Evolutionary conservation across 2,888 invertebrate species (phyloP).

Genomic region (Automeris io): DNA sequence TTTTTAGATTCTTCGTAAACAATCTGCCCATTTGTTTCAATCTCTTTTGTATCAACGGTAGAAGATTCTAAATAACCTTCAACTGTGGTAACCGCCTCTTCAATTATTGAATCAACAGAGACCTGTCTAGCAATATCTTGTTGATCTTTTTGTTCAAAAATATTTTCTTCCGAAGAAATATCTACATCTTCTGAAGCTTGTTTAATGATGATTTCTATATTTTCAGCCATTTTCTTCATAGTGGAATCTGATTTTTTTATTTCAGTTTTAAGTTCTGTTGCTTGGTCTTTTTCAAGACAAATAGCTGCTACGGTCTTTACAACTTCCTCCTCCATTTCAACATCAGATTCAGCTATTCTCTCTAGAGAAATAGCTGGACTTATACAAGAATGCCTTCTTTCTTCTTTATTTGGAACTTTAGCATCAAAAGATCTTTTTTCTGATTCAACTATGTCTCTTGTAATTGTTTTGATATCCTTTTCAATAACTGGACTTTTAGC

Average conservation of each 20-base stretch:
- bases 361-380: conserved; percentile 69
- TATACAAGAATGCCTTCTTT: conserved; percentile 66
- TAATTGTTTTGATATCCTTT: conserved; percentile 52
- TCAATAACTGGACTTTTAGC: conserved; percentile 54
- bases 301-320: conserved; percentile 23
- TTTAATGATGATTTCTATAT: conserved; percentile 71
- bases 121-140: conserved; percentile 52
- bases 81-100: conserved; percentile 63
- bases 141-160: conserved; percentile 27
- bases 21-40: conserved; percentile 43
- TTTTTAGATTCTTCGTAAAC: conserved; percentile 48
- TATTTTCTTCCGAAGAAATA: conserved; percentile 54
- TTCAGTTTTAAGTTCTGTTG: conserved; percentile 29
- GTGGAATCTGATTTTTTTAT: conserved; percentile 69
- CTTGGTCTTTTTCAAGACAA: conserved; percentile 21
- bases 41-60: conserved; percentile 37
- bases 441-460: conserved; percentile 55
- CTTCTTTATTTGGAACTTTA: conserved; percentile 66
- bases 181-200: conserved; percentile 70
- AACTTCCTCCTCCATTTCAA: conserved; percentile 61
- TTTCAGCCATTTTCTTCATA: conserved; percentile 73
- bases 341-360: conserved; percentile 66
- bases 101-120: conserved; percentile 68
- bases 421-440: conserved; percentile 67
- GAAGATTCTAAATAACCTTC: conserved; percentile 53